Conservation (phyloP, 2,797 vertebrate genomes). For the Rachycentron canadum region DNA sequence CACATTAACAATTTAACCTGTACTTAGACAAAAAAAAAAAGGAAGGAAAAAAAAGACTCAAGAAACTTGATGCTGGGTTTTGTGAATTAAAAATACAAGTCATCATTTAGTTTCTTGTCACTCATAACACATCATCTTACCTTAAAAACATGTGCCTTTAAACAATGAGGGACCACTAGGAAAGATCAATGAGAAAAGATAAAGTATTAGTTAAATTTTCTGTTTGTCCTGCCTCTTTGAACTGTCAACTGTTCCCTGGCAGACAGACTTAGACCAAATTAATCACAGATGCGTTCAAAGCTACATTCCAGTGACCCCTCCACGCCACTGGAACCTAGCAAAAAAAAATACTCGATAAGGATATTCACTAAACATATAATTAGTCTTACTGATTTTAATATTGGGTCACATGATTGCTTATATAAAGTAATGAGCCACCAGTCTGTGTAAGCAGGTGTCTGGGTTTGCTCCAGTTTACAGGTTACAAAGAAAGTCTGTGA, state of each 20-base stretch:
- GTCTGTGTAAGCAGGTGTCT: neutral
- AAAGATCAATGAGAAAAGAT: slow-evolving; percentile 15
- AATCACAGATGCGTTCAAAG: slow-evolving; percentile 34
- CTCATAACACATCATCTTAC: slow-evolving; percentile 32
- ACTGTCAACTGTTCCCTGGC: slow-evolving; percentile 35
- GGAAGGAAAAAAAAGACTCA: slow-evolving; percentile 5
- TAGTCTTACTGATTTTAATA: neutral
- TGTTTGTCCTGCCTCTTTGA: slow-evolving; percentile 59
- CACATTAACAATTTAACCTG: slow-evolving; percentile 27
- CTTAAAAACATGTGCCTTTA: slow-evolving; percentile 47
- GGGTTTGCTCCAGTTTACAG: neutral
- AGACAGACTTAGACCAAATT: slow-evolving; percentile 8
- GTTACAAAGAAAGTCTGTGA: neutral
- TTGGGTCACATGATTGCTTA: neutral
- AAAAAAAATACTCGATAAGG: neutral
- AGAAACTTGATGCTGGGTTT: slow-evolving; percentile 49
- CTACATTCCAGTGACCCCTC: slow-evolving; percentile 33
- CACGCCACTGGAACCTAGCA: neutral
- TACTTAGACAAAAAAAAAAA: neutral
- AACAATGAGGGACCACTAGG: slow-evolving; percentile 48
- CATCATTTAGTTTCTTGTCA: slow-evolving; percentile 21
- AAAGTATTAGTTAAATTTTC: slow-evolving; percentile 20
- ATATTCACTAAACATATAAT: neutral
- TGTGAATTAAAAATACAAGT: slow-evolving; percentile 52
- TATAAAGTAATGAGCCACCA: neutral